Base-by-base conservation (phyloP, 2,113 vertebrate genomes). In the Holacanthus passer region DNA sequence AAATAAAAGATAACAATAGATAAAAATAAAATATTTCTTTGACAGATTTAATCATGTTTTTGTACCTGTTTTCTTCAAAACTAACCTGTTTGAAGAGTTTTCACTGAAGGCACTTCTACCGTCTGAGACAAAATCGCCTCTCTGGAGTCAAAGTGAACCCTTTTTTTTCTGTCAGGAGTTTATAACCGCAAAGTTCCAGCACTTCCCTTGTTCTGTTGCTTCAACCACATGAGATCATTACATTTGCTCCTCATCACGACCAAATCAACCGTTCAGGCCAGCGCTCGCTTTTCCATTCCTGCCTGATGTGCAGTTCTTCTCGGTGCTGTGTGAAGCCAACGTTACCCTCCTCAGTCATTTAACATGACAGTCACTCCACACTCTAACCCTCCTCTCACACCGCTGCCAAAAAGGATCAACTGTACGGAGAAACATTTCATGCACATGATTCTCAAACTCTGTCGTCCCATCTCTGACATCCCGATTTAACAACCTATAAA, bases 241-340 rank as follows among this genome's bases (percentile, higher is more conserved):
- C 89, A 91, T 93, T 92, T 90, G 87, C 87, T 87, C 90, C 82
- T 90, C 88, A 91, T 94, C 90, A 91, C 76, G 73, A 93, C 82
- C 88, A 84, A 91, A 87, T 85, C 82, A 88, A 69, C 72, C 73
- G 32, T 74, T 80, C 48, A 79, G 86, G 81, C 84, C 78, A 43
- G 67, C 60, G 53, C 53, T 82, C 41, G 37, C 67, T 87, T 93
- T 88, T 90, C 86, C 89, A 88, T 82, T 77, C 53, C 76, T 29
- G 70, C 73, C 73, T 75, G 77, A 73, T 71, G 72, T 81, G 78
- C 69, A 56, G n/a, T 20, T 59, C 72, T 47, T 74, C 81, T 55
- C 3, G 6, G 63, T 80, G 59, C 79, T 56, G 73, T 48, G 66
- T 50, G 55, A 29, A 60, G 70, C 79, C 79, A 82, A 20, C 50